Evolutionary conservation across 2,113 vertebrate species (phyloP), one percentile per base, ranked within the genome.

Genomic region (Sclerurus mexicanus): DNA sequence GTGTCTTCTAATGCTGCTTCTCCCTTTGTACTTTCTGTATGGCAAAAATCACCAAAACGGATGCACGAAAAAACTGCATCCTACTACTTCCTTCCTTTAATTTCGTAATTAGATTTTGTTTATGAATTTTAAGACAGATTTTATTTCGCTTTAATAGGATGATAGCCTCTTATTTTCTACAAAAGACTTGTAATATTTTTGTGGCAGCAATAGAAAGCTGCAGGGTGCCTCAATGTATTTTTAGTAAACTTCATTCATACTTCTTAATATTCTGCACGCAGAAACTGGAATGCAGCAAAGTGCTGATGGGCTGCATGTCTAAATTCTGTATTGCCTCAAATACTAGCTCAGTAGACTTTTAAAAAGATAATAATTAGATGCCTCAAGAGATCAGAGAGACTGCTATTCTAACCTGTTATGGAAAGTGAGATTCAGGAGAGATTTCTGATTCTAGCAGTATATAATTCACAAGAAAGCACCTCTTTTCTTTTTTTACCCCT

Each of bases 221-320:
- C 25, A 72, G 72, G 81, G 92, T 27, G 40, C n/a, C 27, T 72
- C 3, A 0, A 44, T 9, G 7, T 25, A 39, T 82, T 89, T 28
- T 77, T 60, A 91, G 25, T 63, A 74, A 71, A 85, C 27, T 77
- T 86, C 16, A 81, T 55, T 91, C 60, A 37, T 27, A 47, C 28
- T 53, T 89, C 46, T 86, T 82, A 95, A 81, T 72, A 87, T 89
- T 92, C 91, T 91, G 40, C n/a, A 63, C 37, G 52, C n/a, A 92
- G 69, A 94, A 95, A 66, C 46, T 49, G 5, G 0, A 79, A 69
- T 60, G 40, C n/a, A 30, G 44, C 20, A 89, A 95, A 96, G 40
- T 83, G 84, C 89, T 91, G 87, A 94, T 50, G 69, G 71, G 46
- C 19, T 89, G 71, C 21, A 73, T 60, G 89, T 89, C 50, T 82